Conservation (phyloP, 2,797 vertebrate genomes). For the Hylomyscus alleni region DNA sequence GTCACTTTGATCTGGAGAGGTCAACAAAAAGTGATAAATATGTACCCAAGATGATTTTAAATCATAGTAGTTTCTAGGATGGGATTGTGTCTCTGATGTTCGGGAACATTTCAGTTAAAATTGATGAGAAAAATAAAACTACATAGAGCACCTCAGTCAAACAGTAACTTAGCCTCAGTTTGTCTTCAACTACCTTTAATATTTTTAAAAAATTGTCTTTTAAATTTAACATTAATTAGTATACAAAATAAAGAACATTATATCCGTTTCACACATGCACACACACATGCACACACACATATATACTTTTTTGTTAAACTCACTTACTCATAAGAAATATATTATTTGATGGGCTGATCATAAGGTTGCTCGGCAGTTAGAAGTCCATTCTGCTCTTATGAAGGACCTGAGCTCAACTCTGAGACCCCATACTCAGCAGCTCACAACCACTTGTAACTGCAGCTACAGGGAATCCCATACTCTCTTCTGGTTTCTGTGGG, state of each 20-base stretch:
- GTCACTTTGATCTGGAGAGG: not conserved
- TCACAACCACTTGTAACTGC: not conserved
- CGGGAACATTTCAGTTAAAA: not conserved
- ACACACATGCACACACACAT: not conserved
- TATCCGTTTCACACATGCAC: not conserved
- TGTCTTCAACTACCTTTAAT: not conserved
- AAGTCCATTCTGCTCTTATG: not conserved
- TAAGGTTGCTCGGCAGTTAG: not conserved
- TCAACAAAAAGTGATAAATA: not conserved
- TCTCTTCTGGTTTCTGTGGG: not conserved
- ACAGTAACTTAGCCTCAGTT: not conserved
- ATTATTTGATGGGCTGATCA: not conserved
- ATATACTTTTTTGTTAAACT: not conserved
- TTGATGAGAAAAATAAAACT: not conserved
- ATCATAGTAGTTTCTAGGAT: not conserved
- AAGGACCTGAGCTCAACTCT: not conserved
- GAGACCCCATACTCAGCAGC: not conserved
- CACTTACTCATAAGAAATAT: not conserved
- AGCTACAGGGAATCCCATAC: not conserved
- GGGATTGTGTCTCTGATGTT: not conserved
- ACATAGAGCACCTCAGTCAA: not conserved
- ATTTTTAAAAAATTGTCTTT: not conserved
- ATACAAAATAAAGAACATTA: not conserved
- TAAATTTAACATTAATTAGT: not conserved
- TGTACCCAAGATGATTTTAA: not conserved